A percentile compares a stretch with the other conserved stretches of the same genome.
These are phyloP conservation scores for Tyria jacobaeae DNA, from an alignment of 2,888 invertebrate species.

Conservation along the genomic window DNA sequence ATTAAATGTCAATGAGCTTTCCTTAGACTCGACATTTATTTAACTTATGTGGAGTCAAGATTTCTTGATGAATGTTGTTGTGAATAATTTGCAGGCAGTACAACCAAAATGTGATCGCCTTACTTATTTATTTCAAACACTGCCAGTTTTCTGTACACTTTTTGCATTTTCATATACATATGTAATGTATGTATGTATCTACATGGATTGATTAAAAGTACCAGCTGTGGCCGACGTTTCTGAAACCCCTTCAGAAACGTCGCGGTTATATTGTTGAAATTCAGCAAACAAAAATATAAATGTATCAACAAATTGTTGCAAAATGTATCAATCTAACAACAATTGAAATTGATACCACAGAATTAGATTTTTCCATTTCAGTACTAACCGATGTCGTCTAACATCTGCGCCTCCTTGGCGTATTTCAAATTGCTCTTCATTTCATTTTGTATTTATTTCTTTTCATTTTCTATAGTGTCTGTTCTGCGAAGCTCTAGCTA, in stretches of 20 bases:
- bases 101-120: not conserved
- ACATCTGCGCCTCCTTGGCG: conserved; percentile 64
- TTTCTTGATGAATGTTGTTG: conserved; percentile 1
- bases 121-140: not conserved
- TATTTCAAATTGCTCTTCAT: conserved; percentile 64
- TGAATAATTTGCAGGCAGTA: not conserved
- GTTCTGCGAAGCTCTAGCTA: conserved; percentile 18
- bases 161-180: too few relatives aligned
- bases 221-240: not conserved
- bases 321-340: conserved; percentile 29
- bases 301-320: conserved; percentile 30
- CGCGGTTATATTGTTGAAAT: not conserved
- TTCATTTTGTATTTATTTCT: conserved; percentile 72
- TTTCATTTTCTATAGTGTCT: conserved; percentile 53
- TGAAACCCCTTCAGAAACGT: not conserved
- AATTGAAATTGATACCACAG: conserved; percentile 44
- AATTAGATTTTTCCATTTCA: conserved; percentile 54
- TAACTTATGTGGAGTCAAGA: conserved; percentile 22
- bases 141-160: not conserved
- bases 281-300: conserved; percentile 18
- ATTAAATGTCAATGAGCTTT: conserved; percentile 46
- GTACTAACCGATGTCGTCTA: conserved; percentile 48
- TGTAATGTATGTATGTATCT: too few relatives aligned
- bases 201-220: too few relatives aligned
- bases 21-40: conserved; percentile 36